These are phyloP conservation scores for Probaryconus sp. DNA, from an alignment of 1,140 invertebrate genomes.

Conservation along the genomic window DNA sequence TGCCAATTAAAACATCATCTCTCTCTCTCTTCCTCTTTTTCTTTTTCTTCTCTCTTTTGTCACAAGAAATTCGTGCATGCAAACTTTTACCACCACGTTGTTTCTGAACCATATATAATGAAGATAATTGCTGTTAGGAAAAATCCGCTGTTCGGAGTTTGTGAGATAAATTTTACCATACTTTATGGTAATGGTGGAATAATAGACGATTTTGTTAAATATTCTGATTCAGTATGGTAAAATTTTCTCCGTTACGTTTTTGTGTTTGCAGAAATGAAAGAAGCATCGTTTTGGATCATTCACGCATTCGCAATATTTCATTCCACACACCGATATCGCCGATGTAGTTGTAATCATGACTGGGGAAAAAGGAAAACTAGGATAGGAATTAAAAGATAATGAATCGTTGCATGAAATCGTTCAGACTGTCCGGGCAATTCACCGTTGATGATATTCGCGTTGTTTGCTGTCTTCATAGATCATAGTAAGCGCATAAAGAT, in stretches of 20 bases:
- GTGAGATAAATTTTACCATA: too few species aligned
- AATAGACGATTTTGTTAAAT: too few species aligned
- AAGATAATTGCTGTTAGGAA: too few species aligned
- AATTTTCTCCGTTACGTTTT: neutral
- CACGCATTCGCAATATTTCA: neutral
- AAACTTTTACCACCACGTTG: neutral
- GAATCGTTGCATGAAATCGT: neutral
- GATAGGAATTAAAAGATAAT: neutral
- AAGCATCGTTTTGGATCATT: too few species aligned
- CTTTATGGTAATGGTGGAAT: too few species aligned
- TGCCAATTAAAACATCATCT: slow-evolving; percentile 39
- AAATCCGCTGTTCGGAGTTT: too few species aligned
- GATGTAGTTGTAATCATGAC: slow-evolving; percentile 1
- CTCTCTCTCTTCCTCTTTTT: slow-evolving; percentile 16
- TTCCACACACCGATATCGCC: neutral
- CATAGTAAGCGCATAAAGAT: slow-evolving; percentile 14
- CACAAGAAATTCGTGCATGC: neutral
- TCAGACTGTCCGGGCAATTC: too few species aligned
- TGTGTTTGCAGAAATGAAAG: too few species aligned
- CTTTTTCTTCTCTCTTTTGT: neutral
- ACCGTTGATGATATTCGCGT: neutral
- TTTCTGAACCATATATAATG: neutral
- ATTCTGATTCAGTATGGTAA: neutral
- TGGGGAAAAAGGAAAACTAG: too few species aligned
- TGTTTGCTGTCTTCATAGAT: neutral